Conservation (phyloP, 2,797 vertebrate genomes). For the Zalophus californianus region DNA sequence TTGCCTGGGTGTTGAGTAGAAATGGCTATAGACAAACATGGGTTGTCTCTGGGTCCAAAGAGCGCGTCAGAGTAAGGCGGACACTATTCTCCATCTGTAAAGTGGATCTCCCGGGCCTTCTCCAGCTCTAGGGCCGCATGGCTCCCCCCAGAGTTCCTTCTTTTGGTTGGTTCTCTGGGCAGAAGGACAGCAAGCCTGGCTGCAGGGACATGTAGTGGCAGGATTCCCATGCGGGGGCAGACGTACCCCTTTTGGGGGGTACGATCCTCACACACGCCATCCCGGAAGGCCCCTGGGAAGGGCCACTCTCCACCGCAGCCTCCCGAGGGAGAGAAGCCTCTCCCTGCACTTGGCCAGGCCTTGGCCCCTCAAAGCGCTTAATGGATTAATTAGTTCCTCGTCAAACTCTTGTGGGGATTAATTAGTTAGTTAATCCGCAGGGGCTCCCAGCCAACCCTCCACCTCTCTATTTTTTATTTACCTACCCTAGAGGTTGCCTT, state of each 20-base stretch:
- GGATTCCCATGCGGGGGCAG: not conserved
- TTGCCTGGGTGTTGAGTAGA: not conserved
- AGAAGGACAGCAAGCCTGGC: not conserved
- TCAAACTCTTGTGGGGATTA: conserved; percentile 73
- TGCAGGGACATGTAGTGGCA: not conserved
- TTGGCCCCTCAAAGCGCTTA: conserved; percentile 47
- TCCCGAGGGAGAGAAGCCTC: not conserved
- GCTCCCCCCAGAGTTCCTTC: not conserved
- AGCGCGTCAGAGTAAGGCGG: too few species aligned
- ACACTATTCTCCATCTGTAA: not conserved
- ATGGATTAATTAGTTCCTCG: conserved; percentile 75
- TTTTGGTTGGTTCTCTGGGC: not conserved
- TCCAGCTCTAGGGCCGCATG: accelerated
- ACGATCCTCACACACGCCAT: accelerated
- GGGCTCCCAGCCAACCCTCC: conserved; percentile 35
- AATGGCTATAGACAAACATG: not conserved
- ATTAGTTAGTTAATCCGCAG: conserved; percentile 72
- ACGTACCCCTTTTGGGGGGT: not conserved
- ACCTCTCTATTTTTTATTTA: conserved; percentile 60
- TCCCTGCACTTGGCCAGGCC: not conserved
- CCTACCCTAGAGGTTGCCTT: not conserved
- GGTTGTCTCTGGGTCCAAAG: not conserved
- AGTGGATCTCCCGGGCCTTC: not conserved
- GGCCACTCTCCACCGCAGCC: not conserved
- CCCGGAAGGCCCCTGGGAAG: not conserved